phyloP scores from a whole-genome alignment of 2,797 vertebrate genomes.

The Setipinna tenuifilis region DNA sequence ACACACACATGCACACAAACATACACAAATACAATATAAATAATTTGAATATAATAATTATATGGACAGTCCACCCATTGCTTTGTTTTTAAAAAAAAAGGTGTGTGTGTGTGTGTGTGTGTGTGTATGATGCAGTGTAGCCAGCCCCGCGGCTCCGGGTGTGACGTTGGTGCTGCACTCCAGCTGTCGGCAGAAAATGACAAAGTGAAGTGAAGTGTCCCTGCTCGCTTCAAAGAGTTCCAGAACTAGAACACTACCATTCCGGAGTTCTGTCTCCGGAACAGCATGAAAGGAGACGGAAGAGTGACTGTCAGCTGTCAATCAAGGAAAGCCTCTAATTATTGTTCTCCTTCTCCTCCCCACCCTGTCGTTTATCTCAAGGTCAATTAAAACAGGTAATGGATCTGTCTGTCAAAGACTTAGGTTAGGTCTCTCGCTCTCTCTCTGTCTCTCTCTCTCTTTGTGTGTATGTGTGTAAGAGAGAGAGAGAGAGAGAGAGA shows the following conservation, averaged over 20 bases:
- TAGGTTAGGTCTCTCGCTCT: not conserved
- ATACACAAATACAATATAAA: not conserved
- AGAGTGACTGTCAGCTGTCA: slow-evolving; percentile 18
- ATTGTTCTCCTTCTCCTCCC: too few relatives aligned
- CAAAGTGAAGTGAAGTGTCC: not conserved
- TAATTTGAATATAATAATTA: too few relatives aligned
- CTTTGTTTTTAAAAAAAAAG: too few relatives aligned
- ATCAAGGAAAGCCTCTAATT: not conserved
- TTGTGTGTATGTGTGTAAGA: not conserved
- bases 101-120: too few relatives aligned
- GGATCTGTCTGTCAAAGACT: slow-evolving; percentile 21
- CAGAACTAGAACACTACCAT: not conserved
- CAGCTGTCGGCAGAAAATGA: not conserved
- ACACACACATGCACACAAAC: not conserved
- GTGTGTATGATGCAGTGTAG: too few relatives aligned
- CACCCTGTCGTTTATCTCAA: not conserved
- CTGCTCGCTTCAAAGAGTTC: not conserved
- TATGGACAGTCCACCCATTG: too few relatives aligned
- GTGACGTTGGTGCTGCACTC: not conserved
- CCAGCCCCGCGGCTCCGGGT: too few relatives aligned
- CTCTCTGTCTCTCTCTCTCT: not conserved
- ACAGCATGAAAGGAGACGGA: slow-evolving; percentile 14
- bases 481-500: too few relatives aligned
- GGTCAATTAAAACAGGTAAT: slow-evolving; percentile 16
- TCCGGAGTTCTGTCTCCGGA: not conserved